phyloP scores from a whole-genome alignment of 2,113 vertebrate species.

The Dendrocopos noguchii region DNA sequence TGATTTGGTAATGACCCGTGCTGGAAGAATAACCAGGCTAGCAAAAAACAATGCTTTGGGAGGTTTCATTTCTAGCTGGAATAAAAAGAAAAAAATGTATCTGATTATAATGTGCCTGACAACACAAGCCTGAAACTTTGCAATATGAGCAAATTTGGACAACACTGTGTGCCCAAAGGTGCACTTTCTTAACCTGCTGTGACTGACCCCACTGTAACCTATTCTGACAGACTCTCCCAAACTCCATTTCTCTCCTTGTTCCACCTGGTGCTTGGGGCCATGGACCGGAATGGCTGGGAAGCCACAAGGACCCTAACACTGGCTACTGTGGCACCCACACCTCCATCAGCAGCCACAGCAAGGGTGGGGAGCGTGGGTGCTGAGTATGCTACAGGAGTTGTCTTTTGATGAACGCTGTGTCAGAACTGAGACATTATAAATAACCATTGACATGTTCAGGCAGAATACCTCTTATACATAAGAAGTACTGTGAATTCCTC shows the following conservation, averaged over 20 bases:
- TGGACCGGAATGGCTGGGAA: accelerated
- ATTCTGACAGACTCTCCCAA: neutral
- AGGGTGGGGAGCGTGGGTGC: neutral
- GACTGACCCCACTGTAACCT: neutral
- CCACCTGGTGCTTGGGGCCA: accelerated
- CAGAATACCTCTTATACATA: neutral
- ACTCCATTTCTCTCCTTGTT: accelerated
- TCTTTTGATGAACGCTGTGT: neutral
- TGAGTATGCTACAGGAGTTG: neutral
- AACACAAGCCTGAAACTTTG: neutral
- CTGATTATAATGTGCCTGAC: neutral
- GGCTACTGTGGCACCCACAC: accelerated
- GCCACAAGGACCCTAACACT: neutral
- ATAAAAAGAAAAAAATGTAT: neutral
- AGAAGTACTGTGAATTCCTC: neutral
- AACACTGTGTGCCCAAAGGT: neutral
- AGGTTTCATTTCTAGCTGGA: neutral
- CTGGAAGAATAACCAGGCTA: neutral
- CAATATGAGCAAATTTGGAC: neutral
- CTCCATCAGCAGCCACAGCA: neutral
- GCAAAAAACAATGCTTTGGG: neutral
- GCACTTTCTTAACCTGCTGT: accelerated
- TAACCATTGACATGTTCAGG: neutral
- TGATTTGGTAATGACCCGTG: constrained; percentile 7
- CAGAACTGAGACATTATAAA: constrained; percentile 18